Evolutionary conservation across 2,113 vertebrate species (phyloP), one percentile per base, ranked within the genome.

Genomic region (Proterorhinus semilunaris): DNA sequence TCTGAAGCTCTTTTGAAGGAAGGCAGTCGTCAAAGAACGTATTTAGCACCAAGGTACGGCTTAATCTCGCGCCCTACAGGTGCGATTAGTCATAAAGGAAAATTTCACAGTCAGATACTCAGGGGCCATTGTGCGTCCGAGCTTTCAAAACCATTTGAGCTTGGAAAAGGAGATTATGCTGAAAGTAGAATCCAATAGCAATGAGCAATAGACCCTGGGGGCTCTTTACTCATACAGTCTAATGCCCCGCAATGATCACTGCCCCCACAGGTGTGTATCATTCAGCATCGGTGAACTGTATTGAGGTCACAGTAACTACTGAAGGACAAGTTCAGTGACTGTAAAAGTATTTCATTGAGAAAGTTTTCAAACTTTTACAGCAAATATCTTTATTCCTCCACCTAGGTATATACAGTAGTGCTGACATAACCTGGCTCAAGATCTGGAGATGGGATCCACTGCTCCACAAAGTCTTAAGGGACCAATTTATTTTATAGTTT

Each of bases 81-180:
- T 77, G 42, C 71, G 73, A 83, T 88, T 83, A 85, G 75, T 83
- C 70, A 86, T 48, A 48, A 63, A 54, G 53, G 63, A 0, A 50
- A 51, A 58, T 12, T 59, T 71, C 12, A 75, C 68, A 54, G 68
- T 85, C 82, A 81, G 67, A 78, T 78, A 76, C 71, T 82, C 71
- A 27, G 15, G 10, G 50, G 76, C 1, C 53, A 74, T 86, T 84
- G 78, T 81, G 57, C 9, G 68, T 13, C 73, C 74, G 71, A 63
- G 71, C 50, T 72, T 75, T 84, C 66, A 82, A 77, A 82, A 46
- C 84, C 74, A 76, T 72, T 78, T 72, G 75, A 9, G 77, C 49
- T 77, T 69, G 74, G 71, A 67, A 72, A 73, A 69, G 15, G 73
- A 78, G 78, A 86, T n/a, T n/a, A n/a, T n/a, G n/a, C n/a, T 78